These are phyloP conservation scores for Trachythela sp. DNA, from an alignment of 64 coral and sea anemone species.

Conservation along the genomic window DNA sequence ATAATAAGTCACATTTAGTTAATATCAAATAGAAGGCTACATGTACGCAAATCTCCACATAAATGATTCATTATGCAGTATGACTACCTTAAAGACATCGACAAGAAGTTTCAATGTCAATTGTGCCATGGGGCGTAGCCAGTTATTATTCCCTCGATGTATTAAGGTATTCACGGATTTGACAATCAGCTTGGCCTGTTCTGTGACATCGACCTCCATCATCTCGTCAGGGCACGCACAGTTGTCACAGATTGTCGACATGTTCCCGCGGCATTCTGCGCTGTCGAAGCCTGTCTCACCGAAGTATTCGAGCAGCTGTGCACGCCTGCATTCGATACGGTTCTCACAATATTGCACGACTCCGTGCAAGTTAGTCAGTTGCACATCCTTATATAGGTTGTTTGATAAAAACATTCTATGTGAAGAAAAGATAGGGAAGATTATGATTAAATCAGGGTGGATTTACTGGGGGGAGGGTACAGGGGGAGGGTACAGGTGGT, in stretches of 20 bases:
- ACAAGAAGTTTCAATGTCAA: slow-evolving; percentile 79
- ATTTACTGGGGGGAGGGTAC: no score
- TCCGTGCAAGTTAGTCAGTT: slow-evolving; percentile 83
- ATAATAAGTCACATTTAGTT: no score
- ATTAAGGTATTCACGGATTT: slow-evolving; percentile 72
- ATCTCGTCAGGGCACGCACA: slow-evolving; percentile 52
- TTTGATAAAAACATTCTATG: slow-evolving; percentile 69
- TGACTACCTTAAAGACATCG: slow-evolving; percentile 95
- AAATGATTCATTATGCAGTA: no score
- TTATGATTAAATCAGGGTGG: no score
- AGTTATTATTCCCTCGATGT: slow-evolving; percentile 69
- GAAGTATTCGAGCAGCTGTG: slow-evolving; percentile 92
- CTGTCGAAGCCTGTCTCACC: slow-evolving; percentile 73
- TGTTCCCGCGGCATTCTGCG: slow-evolving; percentile 42
- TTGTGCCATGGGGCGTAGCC: slow-evolving; percentile 49
- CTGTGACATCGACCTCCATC: slow-evolving; percentile 56
- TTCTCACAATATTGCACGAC: slow-evolving; percentile 97
- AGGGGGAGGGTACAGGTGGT: no score
- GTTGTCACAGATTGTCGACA: slow-evolving; percentile 65
- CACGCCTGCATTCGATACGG: slow-evolving; percentile 75
- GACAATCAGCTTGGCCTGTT: slow-evolving; percentile 83
- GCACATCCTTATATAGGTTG: slow-evolving; percentile 45
- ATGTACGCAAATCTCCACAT: no score
- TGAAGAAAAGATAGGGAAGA: not conserved
- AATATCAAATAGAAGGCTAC: no score